Evolutionary conservation across 2,797 vertebrate species (phyloP).

Genomic region (Trachops cirrhosus): DNA sequence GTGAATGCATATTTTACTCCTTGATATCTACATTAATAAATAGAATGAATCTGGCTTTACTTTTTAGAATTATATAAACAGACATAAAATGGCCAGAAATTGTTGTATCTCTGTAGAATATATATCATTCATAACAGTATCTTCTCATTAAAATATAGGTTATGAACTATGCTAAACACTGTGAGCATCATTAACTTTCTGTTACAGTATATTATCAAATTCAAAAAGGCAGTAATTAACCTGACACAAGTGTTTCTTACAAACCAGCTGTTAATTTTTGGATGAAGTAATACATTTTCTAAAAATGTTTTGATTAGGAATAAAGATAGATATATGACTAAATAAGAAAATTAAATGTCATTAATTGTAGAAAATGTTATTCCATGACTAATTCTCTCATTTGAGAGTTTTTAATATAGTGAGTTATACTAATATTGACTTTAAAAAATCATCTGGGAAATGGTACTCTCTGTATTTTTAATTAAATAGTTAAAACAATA

Average conservation of each 20-base stretch:
- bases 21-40: slow-evolving; percentile 52
- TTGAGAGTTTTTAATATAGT: slow-evolving; percentile 60
- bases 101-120: slow-evolving; percentile 25
- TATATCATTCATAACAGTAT: slow-evolving; percentile 54
- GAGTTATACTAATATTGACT: slow-evolving; percentile 48
- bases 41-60: slow-evolving; percentile 1
- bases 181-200: slow-evolving; percentile 63
- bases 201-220: slow-evolving; percentile 68
- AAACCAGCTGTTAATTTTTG: slow-evolving; percentile 70
- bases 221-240: slow-evolving; percentile 72
- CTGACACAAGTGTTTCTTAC: slow-evolving; percentile 61
- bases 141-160: slow-evolving; percentile 55
- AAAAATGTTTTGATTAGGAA: slow-evolving; percentile 64
- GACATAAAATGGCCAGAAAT: slow-evolving; percentile 38
- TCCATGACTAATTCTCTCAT: slow-evolving; percentile 57
- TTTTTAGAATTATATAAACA: slow-evolving; percentile 39
- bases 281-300: slow-evolving; percentile 69
- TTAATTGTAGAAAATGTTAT: slow-evolving; percentile 51
- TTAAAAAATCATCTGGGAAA: slow-evolving; percentile 29
- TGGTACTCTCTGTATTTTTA: neutral
- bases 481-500: slow-evolving; percentile 47
- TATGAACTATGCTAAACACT: slow-evolving; percentile 65
- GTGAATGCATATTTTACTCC: slow-evolving; percentile 47
- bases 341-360: slow-evolving; percentile 67
- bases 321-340: slow-evolving; percentile 65